Evolutionary conservation across 2,113 vertebrate species (phyloP), one percentile per base, ranked within the genome.

Genomic region (Rhea americana): DNA sequence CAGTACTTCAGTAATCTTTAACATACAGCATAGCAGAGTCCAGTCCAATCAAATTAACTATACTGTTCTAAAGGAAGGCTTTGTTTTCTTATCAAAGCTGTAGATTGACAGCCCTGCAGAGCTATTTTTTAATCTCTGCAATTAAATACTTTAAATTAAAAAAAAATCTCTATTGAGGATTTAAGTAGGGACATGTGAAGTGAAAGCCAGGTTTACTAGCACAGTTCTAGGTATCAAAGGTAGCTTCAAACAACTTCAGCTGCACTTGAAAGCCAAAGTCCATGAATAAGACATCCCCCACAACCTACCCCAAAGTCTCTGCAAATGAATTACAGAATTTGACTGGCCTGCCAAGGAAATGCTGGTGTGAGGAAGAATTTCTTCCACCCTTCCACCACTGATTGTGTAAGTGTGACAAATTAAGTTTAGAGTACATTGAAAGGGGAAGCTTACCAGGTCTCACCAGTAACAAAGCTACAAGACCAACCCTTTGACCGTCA

Each of bases 31-130:
- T 3, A 51, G 82, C 77, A 88, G 19, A 91, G 45, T 51, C 81
- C 28, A 90, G 81, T 48, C 50, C 88, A 78, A 78, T 35, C 41
- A 53, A 82, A 55, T 83, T 74, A 85, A 59, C 72, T 81, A 39
- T 35, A 21, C 35, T 78, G 32, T 55, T 86, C n/a, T 91, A 79
- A 89, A 88, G 75, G 13, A 19, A 7, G 7, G 45, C 77, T 88
- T 94, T 89, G 66, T 90, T 78, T 86, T 65, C 66, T 90, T 72
- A 87, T 39, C 53, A 58, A 43, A 94, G 21, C 47, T 51, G 11
- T 47, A 13, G 47, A 71, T 47, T 74, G 78, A 0, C 0, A 74
- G 26, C 59, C 50, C 66, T 48, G 7, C 77, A 87, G 11, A 86
- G 32, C 18, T n/a, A 7, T 11, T 17, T 77, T 63, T 86, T 61